Evolutionary conservation across 1,140 invertebrate species (phyloP).

Genomic region (Glomeris maerens): DNA sequence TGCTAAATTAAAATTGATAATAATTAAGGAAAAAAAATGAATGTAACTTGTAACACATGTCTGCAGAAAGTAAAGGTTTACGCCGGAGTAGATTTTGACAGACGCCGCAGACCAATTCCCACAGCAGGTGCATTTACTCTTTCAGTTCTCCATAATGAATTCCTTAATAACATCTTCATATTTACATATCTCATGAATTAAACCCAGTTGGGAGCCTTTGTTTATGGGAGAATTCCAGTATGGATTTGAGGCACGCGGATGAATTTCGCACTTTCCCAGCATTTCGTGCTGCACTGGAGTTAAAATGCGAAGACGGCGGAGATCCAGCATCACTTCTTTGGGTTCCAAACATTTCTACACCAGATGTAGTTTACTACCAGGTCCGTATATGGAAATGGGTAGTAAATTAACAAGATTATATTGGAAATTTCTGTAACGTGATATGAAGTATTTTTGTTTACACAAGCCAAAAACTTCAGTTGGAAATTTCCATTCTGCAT

Average conservation of each 20-base stretch:
- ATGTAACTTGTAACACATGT: background rate
- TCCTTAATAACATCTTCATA: background rate
- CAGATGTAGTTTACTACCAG: conserved; percentile 83
- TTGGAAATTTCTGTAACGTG: too few species aligned
- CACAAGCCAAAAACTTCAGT: too few species aligned
- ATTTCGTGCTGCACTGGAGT: conserved; percentile 58
- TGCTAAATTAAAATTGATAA: background rate
- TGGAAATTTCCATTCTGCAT: too few species aligned
- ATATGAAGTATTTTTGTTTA: too few species aligned
- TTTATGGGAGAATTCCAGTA: conserved; percentile 45
- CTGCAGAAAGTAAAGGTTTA: conserved; percentile 50
- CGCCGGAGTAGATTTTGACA: conserved; percentile 68
- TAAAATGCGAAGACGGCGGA: conserved; percentile 50
- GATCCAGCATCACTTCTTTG: conserved; percentile 58
- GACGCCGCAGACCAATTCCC: conserved; percentile 57
- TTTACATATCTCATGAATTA: conserved; percentile 22
- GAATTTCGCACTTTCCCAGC: conserved; percentile 62
- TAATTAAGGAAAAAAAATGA: too few species aligned
- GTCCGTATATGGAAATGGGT: conserved; percentile 14
- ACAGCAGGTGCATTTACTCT: conserved; percentile 40
- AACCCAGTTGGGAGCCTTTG: conserved; percentile 59
- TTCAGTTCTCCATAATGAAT: background rate
- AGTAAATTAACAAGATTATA: background rate
- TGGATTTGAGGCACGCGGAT: conserved; percentile 62
- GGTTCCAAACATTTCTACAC: conserved; percentile 78